A percentile compares a stretch with the other conserved stretches of the same genome.
phyloP scores from a whole-genome alignment of 2,797 vertebrate species.

The Clarias platycephalus region DNA sequence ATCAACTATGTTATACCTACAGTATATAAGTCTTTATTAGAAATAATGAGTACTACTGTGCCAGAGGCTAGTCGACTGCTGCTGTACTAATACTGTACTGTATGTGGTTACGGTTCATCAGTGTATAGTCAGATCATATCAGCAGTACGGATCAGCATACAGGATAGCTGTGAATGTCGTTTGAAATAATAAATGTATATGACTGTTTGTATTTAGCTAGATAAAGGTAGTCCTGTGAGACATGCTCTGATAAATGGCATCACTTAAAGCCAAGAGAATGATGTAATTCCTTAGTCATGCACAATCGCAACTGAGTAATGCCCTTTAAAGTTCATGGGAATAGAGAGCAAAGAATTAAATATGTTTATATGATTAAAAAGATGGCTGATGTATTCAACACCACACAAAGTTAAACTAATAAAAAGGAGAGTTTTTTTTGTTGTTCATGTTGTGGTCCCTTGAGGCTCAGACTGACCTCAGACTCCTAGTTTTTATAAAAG shows the following conservation, averaged over 20 bases:
- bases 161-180: background rate
- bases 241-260: background rate
- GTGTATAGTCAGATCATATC: constrained; percentile 4
- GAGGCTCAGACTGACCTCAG: background rate
- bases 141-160: constrained; percentile 7
- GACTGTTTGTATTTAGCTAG: constrained; percentile 3
- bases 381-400: background rate
- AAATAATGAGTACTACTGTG: background rate
- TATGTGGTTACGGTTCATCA: background rate
- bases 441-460: background rate
- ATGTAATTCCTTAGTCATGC: background rate
- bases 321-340: background rate
- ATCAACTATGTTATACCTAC: background rate
- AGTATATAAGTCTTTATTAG: background rate
- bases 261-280: constrained; percentile 3
- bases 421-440: background rate
- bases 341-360: background rate
- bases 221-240: background rate
- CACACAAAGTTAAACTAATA: background rate
- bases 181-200: background rate
- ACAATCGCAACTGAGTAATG: background rate
- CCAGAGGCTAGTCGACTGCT: constrained; percentile 17
- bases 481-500: background rate
- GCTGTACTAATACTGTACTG: background rate
- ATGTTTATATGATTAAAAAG: background rate